Evolutionary conservation across 2,113 vertebrate genomes (phyloP), one percentile per base, ranked within the genome.

Genomic region (Pleuronectes platessa): DNA sequence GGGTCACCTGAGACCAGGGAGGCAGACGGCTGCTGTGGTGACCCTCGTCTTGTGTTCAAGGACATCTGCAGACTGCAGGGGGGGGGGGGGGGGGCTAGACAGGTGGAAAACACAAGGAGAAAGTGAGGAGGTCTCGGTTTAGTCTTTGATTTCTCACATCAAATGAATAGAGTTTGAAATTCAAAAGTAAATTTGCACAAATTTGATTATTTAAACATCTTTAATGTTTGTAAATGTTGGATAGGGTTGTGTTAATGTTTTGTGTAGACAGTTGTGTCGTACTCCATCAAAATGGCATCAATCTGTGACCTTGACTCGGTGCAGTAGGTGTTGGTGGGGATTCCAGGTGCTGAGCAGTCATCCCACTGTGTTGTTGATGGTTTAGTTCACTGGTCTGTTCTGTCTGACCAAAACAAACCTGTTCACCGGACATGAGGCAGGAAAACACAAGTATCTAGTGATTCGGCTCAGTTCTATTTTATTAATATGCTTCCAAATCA

Each of bases 31-130:
- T 86, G 79, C 69, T 68, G 53, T 20, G 49, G 71, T 90, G 86
- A 88, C 87, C 89, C 83, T 62, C 59, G 35, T 81, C 79, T 86
- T 63, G 61, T 20, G 21, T 49, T 90, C 89, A 92, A 90, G 82
- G 89, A 89, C 90, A 75, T 54, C 61, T 62, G 18, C 54, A 20
- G 45, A 31, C 31, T 5, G 27, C 27, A 27, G 26, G 26, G 26
- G 26, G 26, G 26, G 26, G 26, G 10, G 40, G 40, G 40, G 10
- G 40, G 40, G 40, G 11, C 11, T 11, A 42, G 40, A 42, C 40
- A 11, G 9, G 37, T 40, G 2, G 6, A 7, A 11, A 42, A 42
- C 40, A 13, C 11, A 12, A 42, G 40, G 3, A 42, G 40, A 42
- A 3, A 42, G 40, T 42, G 40, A 42, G 40, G 12, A 3, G 2